Percentiles rank a stretch among this genome's conserved stretches.
These are phyloP conservation scores for Archocentrus centrarchus DNA, from an alignment of 2,113 vertebrate species.

Conservation along the genomic window DNA sequence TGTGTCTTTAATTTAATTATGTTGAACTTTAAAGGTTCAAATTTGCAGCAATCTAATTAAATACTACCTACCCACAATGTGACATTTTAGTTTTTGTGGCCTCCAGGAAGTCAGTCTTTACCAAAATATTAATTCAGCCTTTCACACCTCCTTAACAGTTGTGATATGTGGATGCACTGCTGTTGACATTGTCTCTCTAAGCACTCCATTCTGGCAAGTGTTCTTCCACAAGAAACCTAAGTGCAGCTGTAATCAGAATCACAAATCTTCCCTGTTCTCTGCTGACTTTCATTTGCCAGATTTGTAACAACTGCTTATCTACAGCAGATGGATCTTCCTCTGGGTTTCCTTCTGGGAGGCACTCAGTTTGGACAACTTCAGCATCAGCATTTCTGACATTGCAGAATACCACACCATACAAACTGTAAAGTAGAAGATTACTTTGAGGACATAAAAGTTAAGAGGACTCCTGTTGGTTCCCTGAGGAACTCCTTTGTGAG, in stretches of 20 bases:
- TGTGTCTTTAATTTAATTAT: neutral
- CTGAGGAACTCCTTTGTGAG: conserved; percentile 1
- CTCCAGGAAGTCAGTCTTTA: fast-evolving
- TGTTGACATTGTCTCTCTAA: neutral
- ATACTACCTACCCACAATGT: neutral
- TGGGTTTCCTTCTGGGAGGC: neutral
- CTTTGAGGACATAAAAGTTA: neutral
- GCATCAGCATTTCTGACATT: neutral
- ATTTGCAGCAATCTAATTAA: neutral
- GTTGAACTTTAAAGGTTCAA: neutral
- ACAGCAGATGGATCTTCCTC: conserved; percentile 7
- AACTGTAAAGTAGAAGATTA: neutral
- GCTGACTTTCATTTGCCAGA: conserved; percentile 5
- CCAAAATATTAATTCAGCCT: neutral
- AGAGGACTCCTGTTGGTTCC: neutral
- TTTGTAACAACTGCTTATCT: neutral
- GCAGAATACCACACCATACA: neutral
- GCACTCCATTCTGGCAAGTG: neutral
- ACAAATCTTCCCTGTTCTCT: conserved; percentile 5
- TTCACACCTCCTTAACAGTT: neutral
- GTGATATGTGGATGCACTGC: neutral
- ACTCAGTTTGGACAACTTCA: neutral
- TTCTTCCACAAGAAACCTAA: neutral
- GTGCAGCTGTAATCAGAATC: conserved; percentile 5
- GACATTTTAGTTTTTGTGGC: neutral